Conservation (phyloP, 2,113 vertebrate genomes). For the Mesoclemmys tuberculata region DNA sequence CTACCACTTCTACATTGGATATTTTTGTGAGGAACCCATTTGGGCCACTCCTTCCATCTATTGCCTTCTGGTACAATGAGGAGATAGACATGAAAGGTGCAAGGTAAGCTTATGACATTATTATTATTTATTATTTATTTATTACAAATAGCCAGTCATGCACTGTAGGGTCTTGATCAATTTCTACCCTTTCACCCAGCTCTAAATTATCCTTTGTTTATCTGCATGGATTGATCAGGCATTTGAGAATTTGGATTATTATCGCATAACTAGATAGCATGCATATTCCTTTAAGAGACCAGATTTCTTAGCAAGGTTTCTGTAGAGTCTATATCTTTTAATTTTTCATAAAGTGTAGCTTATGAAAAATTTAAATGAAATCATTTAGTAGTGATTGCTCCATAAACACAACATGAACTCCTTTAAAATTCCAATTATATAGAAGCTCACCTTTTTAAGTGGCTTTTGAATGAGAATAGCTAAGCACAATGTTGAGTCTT, state of each 20-base stretch:
- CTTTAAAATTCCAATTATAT: constrained; percentile 75
- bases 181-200: background rate
- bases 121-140: background rate
- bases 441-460: constrained; percentile 63
- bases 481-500: background rate
- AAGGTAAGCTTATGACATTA: background rate
- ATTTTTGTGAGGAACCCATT: background rate
- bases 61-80: background rate
- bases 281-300: constrained; percentile 57
- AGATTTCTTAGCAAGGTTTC: constrained; percentile 51
- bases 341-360: constrained; percentile 75
- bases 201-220: background rate
- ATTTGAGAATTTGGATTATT: background rate
- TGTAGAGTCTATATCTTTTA: constrained; percentile 71
- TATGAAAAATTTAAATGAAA: constrained; percentile 77
- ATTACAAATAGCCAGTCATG: background rate
- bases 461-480: constrained; percentile 35
- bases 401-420: constrained; percentile 72
- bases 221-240: background rate
- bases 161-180: background rate
- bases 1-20: background rate
- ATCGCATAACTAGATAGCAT: background rate
- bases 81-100: background rate
- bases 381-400: constrained; percentile 74
- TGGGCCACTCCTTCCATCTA: background rate